A percentile compares a stretch with the other conserved stretches of the same genome.
phyloP scores from a whole-genome alignment of 2,113 vertebrate species.

The Litocranius walleri region DNA sequence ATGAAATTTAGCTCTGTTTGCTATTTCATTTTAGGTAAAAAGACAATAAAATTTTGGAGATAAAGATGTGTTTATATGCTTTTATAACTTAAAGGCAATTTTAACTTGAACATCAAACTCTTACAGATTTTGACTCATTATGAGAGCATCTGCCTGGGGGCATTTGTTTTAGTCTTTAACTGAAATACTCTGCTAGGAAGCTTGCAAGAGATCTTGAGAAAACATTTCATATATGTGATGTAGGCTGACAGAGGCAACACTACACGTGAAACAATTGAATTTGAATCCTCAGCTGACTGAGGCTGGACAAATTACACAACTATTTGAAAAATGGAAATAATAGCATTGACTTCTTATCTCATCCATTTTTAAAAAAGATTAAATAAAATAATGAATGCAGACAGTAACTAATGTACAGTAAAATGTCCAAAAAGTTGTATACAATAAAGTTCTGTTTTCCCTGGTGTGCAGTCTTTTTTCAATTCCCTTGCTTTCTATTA shows the following conservation, averaged over 20 bases:
- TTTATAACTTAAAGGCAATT: slow-evolving; percentile 17
- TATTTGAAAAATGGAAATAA: not conserved
- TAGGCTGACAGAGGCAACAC: not conserved
- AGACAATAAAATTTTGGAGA: slow-evolving; percentile 15
- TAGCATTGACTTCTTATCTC: not conserved
- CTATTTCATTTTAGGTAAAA: slow-evolving; percentile 18
- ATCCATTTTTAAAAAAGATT: not conserved
- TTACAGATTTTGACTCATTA: slow-evolving; percentile 11
- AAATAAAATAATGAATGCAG: not conserved
- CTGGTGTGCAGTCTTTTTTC: not conserved
- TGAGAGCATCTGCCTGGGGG: not conserved
- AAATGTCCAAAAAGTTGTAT: not conserved
- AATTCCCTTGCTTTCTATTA: not conserved
- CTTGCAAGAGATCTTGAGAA: not conserved
- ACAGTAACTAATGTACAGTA: not conserved
- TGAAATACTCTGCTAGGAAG: not conserved
- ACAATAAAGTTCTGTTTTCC: not conserved
- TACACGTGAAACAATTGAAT: not conserved
- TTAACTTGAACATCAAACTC: slow-evolving; percentile 19
- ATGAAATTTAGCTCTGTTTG: not conserved
- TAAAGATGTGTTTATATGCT: not conserved
- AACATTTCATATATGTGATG: not conserved
- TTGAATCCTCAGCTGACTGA: slow-evolving; percentile 27
- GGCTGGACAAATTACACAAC: not conserved
- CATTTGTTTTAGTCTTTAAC: not conserved